phyloP scores from a whole-genome alignment of 2,888 invertebrate species.

The Xylota sylvarum region DNA sequence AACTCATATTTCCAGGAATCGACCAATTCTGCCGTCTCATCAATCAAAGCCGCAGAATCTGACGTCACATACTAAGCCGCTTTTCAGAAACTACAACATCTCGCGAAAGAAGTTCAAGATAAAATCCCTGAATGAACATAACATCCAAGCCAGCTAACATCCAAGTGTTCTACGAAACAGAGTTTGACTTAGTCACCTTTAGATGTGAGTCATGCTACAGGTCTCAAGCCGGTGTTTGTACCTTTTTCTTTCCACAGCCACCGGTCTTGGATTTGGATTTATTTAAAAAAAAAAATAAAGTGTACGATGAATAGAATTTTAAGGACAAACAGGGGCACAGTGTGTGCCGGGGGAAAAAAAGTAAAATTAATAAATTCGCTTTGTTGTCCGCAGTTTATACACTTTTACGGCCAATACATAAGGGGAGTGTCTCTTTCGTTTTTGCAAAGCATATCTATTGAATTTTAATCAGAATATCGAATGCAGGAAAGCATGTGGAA shows the following conservation, averaged over 20 bases:
- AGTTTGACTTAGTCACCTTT: conserved; percentile 29
- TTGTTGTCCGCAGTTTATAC: conserved; percentile 18
- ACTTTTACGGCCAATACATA: conserved; percentile 31
- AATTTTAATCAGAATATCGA: conserved; percentile 61
- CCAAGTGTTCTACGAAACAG: conserved; percentile 2
- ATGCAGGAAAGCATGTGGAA: conserved; percentile 44
- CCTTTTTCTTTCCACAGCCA: conserved; percentile 21
- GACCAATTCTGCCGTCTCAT: not conserved
- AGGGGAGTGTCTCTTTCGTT: not conserved
- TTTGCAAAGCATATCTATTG: conserved; percentile 53
- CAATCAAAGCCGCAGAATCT: conserved; percentile 14
- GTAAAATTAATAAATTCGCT: conserved; percentile 16
- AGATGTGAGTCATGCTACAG: conserved; percentile 42
- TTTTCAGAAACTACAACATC: not conserved
- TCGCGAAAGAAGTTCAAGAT: not conserved
- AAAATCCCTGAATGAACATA: conserved; percentile 1
- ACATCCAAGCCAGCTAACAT: not conserved
- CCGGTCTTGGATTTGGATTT: conserved; percentile 2
- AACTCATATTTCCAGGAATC: conserved; percentile 20
- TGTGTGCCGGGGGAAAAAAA: conserved; percentile 26
- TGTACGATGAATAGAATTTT: conserved; percentile 14
- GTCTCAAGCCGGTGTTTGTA: conserved; percentile 28
- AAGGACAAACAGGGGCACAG: not conserved
- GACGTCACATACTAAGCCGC: conserved; percentile 6
- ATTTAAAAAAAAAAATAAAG: not conserved